Evolutionary conservation across 1,140 invertebrate genomes (phyloP).

Genomic region (Zaprionus davidi): DNA sequence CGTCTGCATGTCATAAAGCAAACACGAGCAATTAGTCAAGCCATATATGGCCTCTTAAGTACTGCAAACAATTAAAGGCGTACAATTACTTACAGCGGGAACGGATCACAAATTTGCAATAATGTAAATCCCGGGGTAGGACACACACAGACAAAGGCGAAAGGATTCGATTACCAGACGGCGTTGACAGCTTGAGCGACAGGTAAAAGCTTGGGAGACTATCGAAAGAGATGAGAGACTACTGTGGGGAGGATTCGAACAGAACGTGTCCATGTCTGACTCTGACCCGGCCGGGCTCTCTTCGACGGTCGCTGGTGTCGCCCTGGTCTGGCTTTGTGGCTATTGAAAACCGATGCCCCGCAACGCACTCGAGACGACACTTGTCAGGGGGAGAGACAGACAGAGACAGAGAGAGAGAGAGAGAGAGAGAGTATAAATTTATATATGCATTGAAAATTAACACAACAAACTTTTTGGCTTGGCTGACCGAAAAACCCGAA

Average conservation of each 20-base stretch:
- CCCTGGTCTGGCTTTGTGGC: conserved; percentile 35
- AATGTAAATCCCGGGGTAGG: conserved; percentile 17
- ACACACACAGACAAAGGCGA: conserved; percentile 13
- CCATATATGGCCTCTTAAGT: conserved; percentile 45
- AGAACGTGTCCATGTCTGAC: conserved; percentile 18
- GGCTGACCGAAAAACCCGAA: conserved; percentile 54
- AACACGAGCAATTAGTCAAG: conserved; percentile 36
- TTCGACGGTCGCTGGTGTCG: not conserved
- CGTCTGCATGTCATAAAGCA: conserved; percentile 6
- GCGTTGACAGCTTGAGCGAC: conserved; percentile 33
- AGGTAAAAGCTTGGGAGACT: conserved; percentile 3
- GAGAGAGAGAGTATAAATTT: conserved; percentile 53
- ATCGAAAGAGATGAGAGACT: not conserved
- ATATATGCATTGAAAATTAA: conserved; percentile 75
- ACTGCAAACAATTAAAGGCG: conserved; percentile 58
- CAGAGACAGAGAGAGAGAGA: not conserved
- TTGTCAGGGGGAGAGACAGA: too few species aligned
- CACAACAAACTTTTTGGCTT: conserved; percentile 79
- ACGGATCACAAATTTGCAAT: conserved; percentile 32
- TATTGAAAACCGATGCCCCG: conserved; percentile 42
- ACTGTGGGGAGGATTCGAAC: not conserved
- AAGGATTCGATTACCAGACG: conserved; percentile 57
- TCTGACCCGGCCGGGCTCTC: not conserved
- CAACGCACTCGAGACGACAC: conserved; percentile 41
- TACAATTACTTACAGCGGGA: conserved; percentile 37